These are phyloP conservation scores for Druon quercuslanigerum DNA, from an alignment of 1,140 invertebrate species.

Conservation along the genomic window DNA sequence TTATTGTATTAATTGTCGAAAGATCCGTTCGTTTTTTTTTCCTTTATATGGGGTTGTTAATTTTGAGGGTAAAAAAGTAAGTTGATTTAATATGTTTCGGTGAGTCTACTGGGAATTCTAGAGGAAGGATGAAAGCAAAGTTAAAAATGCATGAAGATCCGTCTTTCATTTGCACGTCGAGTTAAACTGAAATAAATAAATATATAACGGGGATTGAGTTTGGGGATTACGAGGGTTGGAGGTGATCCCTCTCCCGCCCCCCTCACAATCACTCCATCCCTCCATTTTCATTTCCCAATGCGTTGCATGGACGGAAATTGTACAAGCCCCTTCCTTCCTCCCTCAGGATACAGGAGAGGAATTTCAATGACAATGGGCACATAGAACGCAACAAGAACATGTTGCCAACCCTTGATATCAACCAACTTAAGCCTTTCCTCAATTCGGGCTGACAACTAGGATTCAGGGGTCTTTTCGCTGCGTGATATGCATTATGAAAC, in stretches of 20 bases:
- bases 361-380: slow-evolving; percentile 73
- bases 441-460: slow-evolving; percentile 7
- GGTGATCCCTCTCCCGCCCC: slow-evolving; percentile 11
- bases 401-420: slow-evolving; percentile 17
- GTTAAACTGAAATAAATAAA: slow-evolving; percentile 77
- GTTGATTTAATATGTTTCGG: too few species aligned
- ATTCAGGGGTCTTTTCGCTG: slow-evolving; percentile 16
- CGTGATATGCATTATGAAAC: slow-evolving; percentile 15
- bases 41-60: too few species aligned
- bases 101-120: too few species aligned
- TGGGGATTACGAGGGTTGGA: slow-evolving; percentile 69
- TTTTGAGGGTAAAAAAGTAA: too few species aligned
- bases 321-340: slow-evolving; percentile 57
- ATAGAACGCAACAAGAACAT: slow-evolving; percentile 16
- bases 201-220: slow-evolving; percentile 75
- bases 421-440: slow-evolving; percentile 21
- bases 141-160: slow-evolving; percentile 42
- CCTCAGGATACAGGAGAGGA: slow-evolving; percentile 44
- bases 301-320: slow-evolving; percentile 67
- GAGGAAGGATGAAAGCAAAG: not conserved
- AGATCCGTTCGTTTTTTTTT: too few species aligned
- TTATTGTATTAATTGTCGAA: too few species aligned
- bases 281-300: slow-evolving; percentile 11
- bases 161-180: slow-evolving; percentile 69
- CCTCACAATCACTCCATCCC: slow-evolving; percentile 41